Base-by-base conservation (phyloP, 2,888 invertebrate genomes). In the Noctua janthina region DNA sequence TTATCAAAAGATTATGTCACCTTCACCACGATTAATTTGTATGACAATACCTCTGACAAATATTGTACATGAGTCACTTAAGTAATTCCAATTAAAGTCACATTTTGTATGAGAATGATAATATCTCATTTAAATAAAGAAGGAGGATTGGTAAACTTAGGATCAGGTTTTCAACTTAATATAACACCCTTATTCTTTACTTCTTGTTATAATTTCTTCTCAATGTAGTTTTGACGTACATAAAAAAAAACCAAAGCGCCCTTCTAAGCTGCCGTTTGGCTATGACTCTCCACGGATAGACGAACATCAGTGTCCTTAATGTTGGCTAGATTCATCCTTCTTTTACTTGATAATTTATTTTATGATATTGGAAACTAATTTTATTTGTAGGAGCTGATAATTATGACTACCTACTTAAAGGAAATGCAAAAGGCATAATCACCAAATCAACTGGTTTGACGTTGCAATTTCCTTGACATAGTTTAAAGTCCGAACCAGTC, bases 1-100 rank as follows among this genome's bases (percentile, higher is more conserved):
- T 85, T 83, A 87, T 85, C 78, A 81, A 84, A 84, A 66, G 81
- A 86, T 84, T 81, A 83, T 78, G 62, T 81, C 83, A 87, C 70
- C 74, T 87, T 76, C 17, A 71, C 13, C n/a, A 67, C 78, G 49
- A 68, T 81, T 75, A 71, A 75, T 80, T 66, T 81, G 62, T 68
- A 62, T 72, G 67, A 81, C 84, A 84, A 84, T 86, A 81, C 64
- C 54, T 78, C 56, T 83, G 81, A 83, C 77, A 86, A 77, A 86
- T 86, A 68, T 62, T 72, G 69, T 74, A 73, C 43, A 46, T 84
- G 85, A 86, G 49, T 86, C 84, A 86, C 29, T 68, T 3, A 59
- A 68, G 73, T 74, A 76, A 86, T 78, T 86, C 81, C 68, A 81
- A 76, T 86, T 84, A 72, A 76, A 81, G 35, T 46, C 13, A 54